Evolutionary conservation across 1,140 invertebrate species (phyloP).

Genomic region (Eriosoma lanigerum): DNA sequence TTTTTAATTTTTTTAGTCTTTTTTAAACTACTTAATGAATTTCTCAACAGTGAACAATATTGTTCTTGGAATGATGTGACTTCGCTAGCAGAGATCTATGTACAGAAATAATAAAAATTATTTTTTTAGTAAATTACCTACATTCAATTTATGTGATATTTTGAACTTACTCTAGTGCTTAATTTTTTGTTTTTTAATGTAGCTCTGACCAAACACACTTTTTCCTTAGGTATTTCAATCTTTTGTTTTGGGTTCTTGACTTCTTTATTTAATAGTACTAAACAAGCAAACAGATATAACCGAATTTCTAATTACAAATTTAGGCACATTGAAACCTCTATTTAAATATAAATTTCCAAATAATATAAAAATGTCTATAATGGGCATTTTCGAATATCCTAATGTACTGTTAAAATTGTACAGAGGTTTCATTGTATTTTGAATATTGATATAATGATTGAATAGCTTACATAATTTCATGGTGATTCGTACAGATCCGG

Average conservation of each 20-base stretch:
- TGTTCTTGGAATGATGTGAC: conserved; percentile 38
- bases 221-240: conserved; percentile 35
- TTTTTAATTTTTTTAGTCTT: conserved; percentile 43
- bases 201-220: conserved; percentile 37
- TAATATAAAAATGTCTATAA: not conserved
- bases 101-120: conserved; percentile 5
- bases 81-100: conserved; percentile 20
- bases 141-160: not conserved
- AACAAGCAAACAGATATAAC: not conserved
- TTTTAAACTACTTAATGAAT: conserved; percentile 46
- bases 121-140: not conserved
- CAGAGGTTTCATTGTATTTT: not conserved
- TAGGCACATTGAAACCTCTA: not conserved
- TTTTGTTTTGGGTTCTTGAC: conserved; percentile 25
- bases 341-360: not conserved
- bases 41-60: conserved; percentile 24
- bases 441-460: not conserved
- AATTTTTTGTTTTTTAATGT: conserved; percentile 47
- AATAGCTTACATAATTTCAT: conserved; percentile 37
- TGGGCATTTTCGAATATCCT: too few relatives aligned
- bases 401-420: too few relatives aligned
- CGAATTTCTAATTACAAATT: not conserved
- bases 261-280: conserved; percentile 37
- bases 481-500: conserved; percentile 29
- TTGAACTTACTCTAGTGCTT: conserved; percentile 31